Evolutionary conservation across 2,797 vertebrate genomes (phyloP).

Genomic region (Pogoniulus pusillus): DNA sequence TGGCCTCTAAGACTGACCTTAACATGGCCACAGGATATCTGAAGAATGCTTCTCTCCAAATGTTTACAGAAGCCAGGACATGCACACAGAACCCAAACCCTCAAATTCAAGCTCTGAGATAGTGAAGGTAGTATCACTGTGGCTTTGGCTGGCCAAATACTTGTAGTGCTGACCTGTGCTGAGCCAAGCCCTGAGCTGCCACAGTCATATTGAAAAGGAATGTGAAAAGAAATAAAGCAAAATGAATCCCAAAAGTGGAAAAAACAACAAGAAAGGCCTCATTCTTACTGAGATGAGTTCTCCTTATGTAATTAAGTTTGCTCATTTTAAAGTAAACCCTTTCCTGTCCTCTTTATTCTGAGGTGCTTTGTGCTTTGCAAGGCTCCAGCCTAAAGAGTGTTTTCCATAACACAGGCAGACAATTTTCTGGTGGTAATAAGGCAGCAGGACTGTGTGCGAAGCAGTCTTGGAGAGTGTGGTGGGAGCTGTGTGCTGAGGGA

Average conservation of each 20-base stretch:
- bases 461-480: neutral
- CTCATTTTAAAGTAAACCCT: conserved; percentile 27
- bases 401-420: neutral
- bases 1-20: neutral
- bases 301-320: conserved; percentile 18
- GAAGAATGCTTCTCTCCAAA: neutral
- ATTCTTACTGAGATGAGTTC: neutral
- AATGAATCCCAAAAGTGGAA: neutral
- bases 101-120: neutral
- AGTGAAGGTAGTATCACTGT: neutral
- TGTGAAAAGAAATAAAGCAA: neutral
- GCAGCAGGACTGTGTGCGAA: neutral
- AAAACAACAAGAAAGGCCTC: neutral
- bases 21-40: neutral
- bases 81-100: neutral
- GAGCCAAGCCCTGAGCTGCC: neutral
- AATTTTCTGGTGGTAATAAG: neutral
- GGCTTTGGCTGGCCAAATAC: neutral
- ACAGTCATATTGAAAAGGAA: neutral
- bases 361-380: neutral
- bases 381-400: neutral
- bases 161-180: neutral
- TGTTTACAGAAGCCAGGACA: neutral
- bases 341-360: conserved; percentile 6
- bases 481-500: neutral